Evolutionary conservation across 2,888 invertebrate genomes (phyloP), one percentile per base, ranked within the genome.

Genomic region (Pterostichus niger): DNA sequence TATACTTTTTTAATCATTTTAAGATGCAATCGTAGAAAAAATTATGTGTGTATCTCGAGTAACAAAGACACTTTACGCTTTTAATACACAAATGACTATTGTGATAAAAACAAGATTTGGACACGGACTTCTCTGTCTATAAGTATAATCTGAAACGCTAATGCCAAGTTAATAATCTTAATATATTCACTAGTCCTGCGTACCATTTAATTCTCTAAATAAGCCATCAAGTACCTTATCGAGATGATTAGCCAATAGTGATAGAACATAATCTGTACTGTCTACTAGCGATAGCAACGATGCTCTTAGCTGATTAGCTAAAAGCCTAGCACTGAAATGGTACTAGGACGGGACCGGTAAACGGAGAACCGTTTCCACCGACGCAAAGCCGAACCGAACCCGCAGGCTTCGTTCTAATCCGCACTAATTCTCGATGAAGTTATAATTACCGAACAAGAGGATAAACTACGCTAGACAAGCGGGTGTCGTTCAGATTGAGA

Each of bases 381-480:
- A 49, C 64, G 11, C n/a, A 33, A 33, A 13, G 31, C 31, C n/a
- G 15, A 59, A 11, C 24, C 59, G 59, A 24, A 64, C 64, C 35
- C 64, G 64, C 64, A 33, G 31, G 64, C 64, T 33, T 24, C 31
- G 46, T 44, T 75, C 75, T 75, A 75, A 75, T 52, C 64, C 79
- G n/a, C 6, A 15, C 81, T 81, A 81, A 81, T 81, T 40, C 81
- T 31, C 81, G 81, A 81, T 81, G 81, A 81, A 81, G 71, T 81
- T 81, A 81, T 81, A 81, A 81, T 81, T 81, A 81, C 71, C 73
- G 73, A 81, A 81, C 81, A 81, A 81, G 73, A 71, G 81, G 73
- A 81, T 81, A 31, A 52, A 75, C 49, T n/a, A 35, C 35, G 64
- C 49, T 49, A 49, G 49, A 49, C 49, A 49, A 49, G 49, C 49